Conservation (phyloP, 2,888 invertebrate species). For the Ypsolopha sequella region DNA sequence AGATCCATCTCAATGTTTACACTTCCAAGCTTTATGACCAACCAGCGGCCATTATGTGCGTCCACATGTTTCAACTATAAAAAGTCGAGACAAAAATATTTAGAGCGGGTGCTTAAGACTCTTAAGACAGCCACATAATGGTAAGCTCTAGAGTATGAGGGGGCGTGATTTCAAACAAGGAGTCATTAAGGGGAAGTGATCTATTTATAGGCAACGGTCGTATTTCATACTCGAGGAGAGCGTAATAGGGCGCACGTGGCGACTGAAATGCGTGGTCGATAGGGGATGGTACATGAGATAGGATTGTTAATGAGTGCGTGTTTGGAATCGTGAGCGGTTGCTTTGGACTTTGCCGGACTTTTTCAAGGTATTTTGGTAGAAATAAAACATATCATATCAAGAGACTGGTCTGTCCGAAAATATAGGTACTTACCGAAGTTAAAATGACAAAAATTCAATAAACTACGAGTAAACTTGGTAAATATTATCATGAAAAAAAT, state of each 20-base stretch:
- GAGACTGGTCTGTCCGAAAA: no score
- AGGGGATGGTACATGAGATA: background rate
- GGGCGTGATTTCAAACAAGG: slow-evolving; percentile 32
- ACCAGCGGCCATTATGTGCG: slow-evolving; percentile 7
- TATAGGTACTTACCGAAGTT: no score
- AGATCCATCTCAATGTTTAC: background rate
- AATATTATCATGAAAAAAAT: no score
- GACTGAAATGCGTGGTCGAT: slow-evolving; percentile 4
- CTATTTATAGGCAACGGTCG: slow-evolving; percentile 42
- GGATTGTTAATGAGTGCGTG: background rate
- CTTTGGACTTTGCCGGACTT: no score
- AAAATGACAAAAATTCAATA: no score
- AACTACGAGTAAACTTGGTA: no score
- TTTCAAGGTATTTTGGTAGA: no score
- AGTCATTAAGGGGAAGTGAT: slow-evolving; percentile 47
- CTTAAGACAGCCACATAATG: slow-evolving; percentile 1
- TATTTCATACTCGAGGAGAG: slow-evolving; percentile 53
- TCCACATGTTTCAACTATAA: slow-evolving; percentile 22
- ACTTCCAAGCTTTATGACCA: slow-evolving; percentile 2
- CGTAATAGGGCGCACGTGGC: slow-evolving; percentile 60
- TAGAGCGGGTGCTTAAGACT: slow-evolving; percentile 14
- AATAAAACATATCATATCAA: no score
- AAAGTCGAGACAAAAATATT: slow-evolving; percentile 29
- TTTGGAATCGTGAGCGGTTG: background rate
- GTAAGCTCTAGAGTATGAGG: background rate